phyloP scores from a whole-genome alignment of 2,113 vertebrate species.

The Eubucco bourcierii region DNA sequence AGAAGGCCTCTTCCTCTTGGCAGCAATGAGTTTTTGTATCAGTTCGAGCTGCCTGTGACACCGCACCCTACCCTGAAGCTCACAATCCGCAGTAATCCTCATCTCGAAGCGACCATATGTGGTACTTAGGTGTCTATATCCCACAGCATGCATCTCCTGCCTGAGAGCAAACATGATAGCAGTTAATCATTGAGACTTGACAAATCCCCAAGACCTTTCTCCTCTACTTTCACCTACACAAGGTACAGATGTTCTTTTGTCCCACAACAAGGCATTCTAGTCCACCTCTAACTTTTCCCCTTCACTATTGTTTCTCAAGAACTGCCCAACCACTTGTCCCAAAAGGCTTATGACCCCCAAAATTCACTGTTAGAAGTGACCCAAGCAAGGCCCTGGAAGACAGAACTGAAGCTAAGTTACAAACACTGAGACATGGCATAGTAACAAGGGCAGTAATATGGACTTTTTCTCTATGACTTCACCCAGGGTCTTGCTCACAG shows the following conservation, averaged over 20 bases:
- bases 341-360: neutral
- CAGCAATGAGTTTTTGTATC: neutral
- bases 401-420: neutral
- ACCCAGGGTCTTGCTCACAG: neutral
- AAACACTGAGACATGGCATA: neutral
- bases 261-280: neutral
- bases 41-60: neutral
- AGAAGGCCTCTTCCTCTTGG: neutral
- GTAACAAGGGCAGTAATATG: neutral
- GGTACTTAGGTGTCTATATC: neutral
- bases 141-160: neutral
- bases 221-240: neutral
- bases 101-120: neutral
- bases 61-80: neutral
- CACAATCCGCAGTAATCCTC: neutral
- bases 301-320: neutral
- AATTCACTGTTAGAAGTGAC: rapidly evolving
- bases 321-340: neutral
- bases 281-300: neutral
- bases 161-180: neutral
- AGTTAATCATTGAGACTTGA: neutral
- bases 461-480: neutral
- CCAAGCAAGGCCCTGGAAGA: neutral
- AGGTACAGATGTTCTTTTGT: neutral
- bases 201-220: neutral